Conservation (phyloP, 2,113 vertebrate genomes). For the Pseudolaguvia tuberculata region DNA sequence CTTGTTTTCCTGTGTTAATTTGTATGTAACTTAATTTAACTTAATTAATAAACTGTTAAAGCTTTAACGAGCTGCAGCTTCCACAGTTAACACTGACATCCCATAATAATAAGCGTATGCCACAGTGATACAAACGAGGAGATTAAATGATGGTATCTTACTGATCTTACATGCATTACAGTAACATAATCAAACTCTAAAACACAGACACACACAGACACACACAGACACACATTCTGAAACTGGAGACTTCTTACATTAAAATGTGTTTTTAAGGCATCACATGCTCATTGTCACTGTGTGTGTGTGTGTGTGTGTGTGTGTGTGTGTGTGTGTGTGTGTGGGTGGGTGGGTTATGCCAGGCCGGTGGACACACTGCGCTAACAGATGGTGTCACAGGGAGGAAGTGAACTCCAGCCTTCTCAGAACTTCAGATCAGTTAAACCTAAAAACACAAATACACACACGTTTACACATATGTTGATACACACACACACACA, state of each 20-base stretch:
- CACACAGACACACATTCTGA: background rate
- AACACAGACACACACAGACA: background rate
- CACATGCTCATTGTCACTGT: constrained; percentile 3
- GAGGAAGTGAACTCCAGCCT: constrained; percentile 26
- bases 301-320: constrained; percentile 22
- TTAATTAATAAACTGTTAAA: constrained; percentile 46
- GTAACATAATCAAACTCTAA: background rate
- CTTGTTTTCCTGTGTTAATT: no score
- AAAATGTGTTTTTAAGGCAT: background rate
- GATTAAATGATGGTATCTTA: constrained; percentile 11
- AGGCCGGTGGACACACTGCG: constrained; percentile 64
- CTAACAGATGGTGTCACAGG: constrained; percentile 67
- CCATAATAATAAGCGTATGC: constrained; percentile 34
- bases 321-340: constrained; percentile 31
- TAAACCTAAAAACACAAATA: no score
- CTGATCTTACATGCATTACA: background rate
- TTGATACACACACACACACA: no score
- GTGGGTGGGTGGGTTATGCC: constrained; percentile 50
- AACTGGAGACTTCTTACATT: constrained; percentile 5
- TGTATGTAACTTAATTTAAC: no score
- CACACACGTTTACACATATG: no score
- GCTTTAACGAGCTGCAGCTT: constrained; percentile 38
- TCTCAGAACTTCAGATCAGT: background rate
- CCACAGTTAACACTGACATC: constrained; percentile 37
- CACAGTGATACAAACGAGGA: background rate